Evolutionary conservation across 1,140 invertebrate genomes (phyloP), one percentile per base, ranked within the genome.

Genomic region (Propsilocerus akamusi): DNA sequence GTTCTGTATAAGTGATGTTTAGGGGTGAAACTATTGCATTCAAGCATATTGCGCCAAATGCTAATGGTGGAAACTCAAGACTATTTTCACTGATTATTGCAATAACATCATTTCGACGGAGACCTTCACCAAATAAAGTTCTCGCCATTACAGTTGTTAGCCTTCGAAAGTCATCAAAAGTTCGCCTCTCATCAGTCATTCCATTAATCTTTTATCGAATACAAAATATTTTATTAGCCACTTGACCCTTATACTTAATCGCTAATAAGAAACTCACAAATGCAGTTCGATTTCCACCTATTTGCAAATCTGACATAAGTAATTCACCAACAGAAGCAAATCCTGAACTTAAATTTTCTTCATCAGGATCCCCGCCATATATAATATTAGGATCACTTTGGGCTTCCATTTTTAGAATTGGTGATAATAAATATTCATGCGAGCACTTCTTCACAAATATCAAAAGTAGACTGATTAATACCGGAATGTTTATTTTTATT

Each of bases 41-140:
- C 1, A 66, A 52, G 47, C 68, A 68, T 26, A 71, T 58, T 6
- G 62, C 54, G 2, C 64, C 70, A 14, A 70, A 57, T 2, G 63
- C 55, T 3, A 68, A 55, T 8, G 69, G 34, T 25, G 65, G 54
- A 54, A 65, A 76, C 57, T 75, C 68, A 4, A 69, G 46, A 34
- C 67, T 57, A 56, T 76, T 77, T 54, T 77, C 73, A 53, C 68
- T 69, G 48, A 59, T 68, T 47, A 76, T 60, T 0, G 59, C 67
- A 14, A 77, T 58, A 48, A 61, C 59, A 53, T 77, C 73, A 5
- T 68, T 70, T 24, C 56, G 10, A 2, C 14, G 11, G 11, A 30
- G 11, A 30, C 28, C 28, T 12, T 12, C 11, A 2, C 28, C 28
- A 30, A 12, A n/a, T 30, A 30, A 30, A 4, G 28, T n/a, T 30